These are phyloP conservation scores for Brachyistius frenatus DNA, from an alignment of 2,113 vertebrate genomes.

Conservation along the genomic window DNA sequence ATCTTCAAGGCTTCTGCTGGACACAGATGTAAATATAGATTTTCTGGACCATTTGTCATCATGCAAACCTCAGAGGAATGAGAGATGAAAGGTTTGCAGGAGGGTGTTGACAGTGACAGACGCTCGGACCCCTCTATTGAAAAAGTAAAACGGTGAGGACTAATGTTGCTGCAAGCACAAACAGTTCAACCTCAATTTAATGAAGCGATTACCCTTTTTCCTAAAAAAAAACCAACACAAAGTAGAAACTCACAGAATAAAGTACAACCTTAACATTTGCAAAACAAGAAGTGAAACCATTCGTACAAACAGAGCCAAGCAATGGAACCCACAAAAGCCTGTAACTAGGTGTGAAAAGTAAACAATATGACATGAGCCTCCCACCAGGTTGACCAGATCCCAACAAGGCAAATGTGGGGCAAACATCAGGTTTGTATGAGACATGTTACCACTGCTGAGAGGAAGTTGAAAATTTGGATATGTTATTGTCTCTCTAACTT, in stretches of 20 bases:
- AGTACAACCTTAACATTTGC: neutral
- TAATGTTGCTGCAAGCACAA: neutral
- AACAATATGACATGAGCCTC: too few species aligned
- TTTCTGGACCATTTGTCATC: slow-evolving; percentile 16
- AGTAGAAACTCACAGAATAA: neutral
- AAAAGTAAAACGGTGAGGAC: neutral
- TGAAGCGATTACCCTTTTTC: neutral
- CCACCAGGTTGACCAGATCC: too few species aligned
- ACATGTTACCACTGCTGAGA: too few species aligned
- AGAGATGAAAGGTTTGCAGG: slow-evolving; percentile 9
- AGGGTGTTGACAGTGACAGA: slow-evolving; percentile 31
- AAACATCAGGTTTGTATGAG: too few species aligned
- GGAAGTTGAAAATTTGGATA: too few species aligned
- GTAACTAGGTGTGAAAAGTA: too few species aligned
- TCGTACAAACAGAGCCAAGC: too few species aligned
- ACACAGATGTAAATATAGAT: slow-evolving; percentile 36
- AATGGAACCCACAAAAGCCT: too few species aligned
- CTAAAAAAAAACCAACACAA: neutral
- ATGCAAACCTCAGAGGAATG: slow-evolving; percentile 7
- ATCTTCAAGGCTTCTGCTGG: slow-evolving; percentile 23
- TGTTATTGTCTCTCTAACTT: too few species aligned
- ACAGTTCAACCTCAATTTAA: neutral
- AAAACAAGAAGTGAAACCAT: too few species aligned
- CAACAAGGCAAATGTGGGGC: too few species aligned
- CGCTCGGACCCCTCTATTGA: neutral